phyloP scores from a whole-genome alignment of 2,888 invertebrate species.

The Melangyna quadrimaculata region DNA sequence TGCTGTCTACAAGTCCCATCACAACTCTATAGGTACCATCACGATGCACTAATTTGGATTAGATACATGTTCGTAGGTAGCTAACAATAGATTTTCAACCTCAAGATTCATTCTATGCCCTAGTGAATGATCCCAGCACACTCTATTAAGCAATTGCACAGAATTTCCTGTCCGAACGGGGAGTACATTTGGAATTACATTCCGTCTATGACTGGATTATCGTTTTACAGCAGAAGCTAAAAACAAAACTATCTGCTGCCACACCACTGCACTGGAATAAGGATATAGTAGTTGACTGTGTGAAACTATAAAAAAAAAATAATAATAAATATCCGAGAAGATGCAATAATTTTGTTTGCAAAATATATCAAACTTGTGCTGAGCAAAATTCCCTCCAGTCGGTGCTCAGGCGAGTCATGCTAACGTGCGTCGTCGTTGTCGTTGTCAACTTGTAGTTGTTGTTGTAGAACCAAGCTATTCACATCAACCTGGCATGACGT shows the following conservation, averaged over 20 bases:
- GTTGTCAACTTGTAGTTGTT: too few relatives aligned
- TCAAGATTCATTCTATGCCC: neutral
- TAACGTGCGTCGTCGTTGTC: neutral
- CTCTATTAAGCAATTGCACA: neutral
- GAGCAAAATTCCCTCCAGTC: neutral
- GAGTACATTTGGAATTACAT: neutral
- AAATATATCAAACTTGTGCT: neutral
- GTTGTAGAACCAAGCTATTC: neutral
- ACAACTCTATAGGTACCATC: neutral
- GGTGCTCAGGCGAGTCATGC: neutral
- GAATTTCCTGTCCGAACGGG: neutral
- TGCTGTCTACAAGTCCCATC: neutral
- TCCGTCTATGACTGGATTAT: neutral
- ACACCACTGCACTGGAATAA: too few relatives aligned
- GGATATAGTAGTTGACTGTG: too few relatives aligned
- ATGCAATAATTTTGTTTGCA: constrained; percentile 14
- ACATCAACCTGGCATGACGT: neutral
- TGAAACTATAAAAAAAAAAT: neutral
- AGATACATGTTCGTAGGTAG: too few relatives aligned
- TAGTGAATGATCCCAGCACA: neutral
- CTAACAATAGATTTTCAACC: neutral
- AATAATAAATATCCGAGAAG: neutral
- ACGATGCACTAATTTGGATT: neutral
- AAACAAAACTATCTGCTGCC: neutral
- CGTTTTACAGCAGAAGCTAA: neutral